These are phyloP conservation scores for Clarias batrachus DNA, from an alignment of 2,113 vertebrate species.

Conservation along the genomic window DNA sequence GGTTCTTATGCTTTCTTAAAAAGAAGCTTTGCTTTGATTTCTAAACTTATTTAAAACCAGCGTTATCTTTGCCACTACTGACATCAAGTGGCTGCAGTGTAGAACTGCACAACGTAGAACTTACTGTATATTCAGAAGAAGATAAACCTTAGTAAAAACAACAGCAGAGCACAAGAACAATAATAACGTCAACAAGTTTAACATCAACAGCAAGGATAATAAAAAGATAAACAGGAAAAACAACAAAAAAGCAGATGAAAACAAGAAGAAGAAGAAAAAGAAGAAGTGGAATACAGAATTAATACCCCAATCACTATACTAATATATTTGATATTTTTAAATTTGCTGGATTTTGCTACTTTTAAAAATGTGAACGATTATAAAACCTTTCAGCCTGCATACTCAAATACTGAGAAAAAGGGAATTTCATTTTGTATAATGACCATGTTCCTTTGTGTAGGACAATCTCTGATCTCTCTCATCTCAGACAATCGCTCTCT, in stretches of 20 bases:
- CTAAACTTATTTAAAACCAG: too few species aligned
- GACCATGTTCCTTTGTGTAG: too few species aligned
- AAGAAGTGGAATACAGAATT: neutral
- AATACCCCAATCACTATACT: too few species aligned
- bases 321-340: too few species aligned
- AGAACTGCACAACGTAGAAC: slow-evolving; percentile 19
- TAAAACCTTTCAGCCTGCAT: too few species aligned
- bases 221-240: neutral
- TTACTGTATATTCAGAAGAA: neutral
- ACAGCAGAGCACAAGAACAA: neutral
- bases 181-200: neutral
- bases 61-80: slow-evolving; percentile 42
- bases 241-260: neutral
- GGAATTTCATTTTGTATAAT: too few species aligned
- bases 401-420: too few species aligned
- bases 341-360: too few species aligned
- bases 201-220: neutral
- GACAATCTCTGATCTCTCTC: too few species aligned
- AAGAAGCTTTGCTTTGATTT: neutral
- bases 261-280: neutral
- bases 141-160: neutral
- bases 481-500: too few species aligned
- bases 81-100: slow-evolving; percentile 58
- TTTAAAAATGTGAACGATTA: too few species aligned
- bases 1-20: neutral